Conservation (phyloP, 1,140 invertebrate species). For the Brachionus sp. region DNA sequence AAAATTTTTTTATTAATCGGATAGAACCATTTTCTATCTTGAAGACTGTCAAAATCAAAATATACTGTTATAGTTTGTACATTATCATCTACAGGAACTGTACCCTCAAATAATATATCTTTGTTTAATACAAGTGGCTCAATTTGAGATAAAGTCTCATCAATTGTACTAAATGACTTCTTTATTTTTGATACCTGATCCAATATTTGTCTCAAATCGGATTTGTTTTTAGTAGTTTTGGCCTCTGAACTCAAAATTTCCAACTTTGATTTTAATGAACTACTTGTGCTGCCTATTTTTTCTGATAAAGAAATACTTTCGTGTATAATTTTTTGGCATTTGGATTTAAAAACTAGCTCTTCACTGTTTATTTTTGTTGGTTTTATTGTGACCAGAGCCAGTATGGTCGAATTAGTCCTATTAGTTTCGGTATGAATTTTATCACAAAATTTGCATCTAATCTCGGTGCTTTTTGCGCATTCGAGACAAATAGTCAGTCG, state of each 20-base stretch:
- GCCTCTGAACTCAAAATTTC: not conserved
- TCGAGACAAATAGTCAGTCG: not conserved
- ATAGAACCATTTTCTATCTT: not conserved
- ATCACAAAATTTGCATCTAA: not conserved
- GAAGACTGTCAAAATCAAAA: not conserved
- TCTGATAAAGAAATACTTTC: not conserved
- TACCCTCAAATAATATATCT: not conserved
- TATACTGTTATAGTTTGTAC: not conserved
- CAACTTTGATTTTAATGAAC: not conserved
- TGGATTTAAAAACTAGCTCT: not conserved
- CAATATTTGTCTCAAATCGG: not conserved
- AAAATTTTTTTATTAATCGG: not conserved
- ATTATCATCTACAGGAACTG: not conserved
- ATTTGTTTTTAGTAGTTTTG: not conserved
- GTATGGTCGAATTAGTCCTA: not conserved
- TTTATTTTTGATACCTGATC: not conserved
- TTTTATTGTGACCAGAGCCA: not conserved
- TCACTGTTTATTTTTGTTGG: conserved; percentile 4
- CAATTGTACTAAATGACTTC: not conserved
- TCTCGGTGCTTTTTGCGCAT: not conserved
- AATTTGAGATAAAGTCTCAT: not conserved
- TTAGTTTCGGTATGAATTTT: not conserved
- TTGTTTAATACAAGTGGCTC: not conserved
- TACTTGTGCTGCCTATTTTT: not conserved
- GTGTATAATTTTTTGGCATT: not conserved